phyloP scores from a whole-genome alignment of 2,113 vertebrate species.

The Meriones unguiculatus region DNA sequence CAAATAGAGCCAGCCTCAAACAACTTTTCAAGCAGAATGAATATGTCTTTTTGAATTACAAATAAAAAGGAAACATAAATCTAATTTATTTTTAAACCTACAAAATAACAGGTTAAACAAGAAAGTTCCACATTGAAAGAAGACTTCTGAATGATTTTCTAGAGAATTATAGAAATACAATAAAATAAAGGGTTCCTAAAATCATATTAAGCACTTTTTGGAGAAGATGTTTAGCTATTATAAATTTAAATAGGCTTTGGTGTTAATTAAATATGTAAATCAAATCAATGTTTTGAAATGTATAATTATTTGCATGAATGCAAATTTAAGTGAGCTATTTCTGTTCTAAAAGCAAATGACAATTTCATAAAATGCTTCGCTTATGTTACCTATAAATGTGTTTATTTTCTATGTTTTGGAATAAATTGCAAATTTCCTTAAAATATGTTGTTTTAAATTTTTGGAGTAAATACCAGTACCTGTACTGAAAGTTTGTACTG shows the following conservation, averaged over 20 bases:
- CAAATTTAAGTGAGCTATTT: background rate
- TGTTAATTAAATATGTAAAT: conserved; percentile 13
- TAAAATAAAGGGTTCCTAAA: background rate
- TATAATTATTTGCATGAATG: background rate
- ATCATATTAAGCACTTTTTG: background rate
- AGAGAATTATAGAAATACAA: background rate
- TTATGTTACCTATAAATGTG: background rate
- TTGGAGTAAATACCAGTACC: conserved; percentile 29
- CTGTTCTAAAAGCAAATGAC: background rate
- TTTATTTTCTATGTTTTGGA: conserved; percentile 46
- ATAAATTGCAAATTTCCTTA: conserved; percentile 35
- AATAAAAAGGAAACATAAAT: background rate
- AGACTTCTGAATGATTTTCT: background rate
- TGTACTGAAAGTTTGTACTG: background rate
- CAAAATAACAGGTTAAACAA: background rate
- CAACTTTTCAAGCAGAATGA: background rate
- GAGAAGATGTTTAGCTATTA: background rate
- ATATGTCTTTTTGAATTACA: conserved; percentile 1
- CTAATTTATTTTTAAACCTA: background rate
- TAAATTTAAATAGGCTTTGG: background rate
- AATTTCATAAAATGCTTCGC: background rate
- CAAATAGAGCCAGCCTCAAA: background rate
- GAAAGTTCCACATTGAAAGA: background rate
- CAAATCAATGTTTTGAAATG: background rate
- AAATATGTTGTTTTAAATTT: conserved; percentile 7